Conservation (phyloP, 92 coral and sea anemone genomes). For the Porites divaricata region DNA sequence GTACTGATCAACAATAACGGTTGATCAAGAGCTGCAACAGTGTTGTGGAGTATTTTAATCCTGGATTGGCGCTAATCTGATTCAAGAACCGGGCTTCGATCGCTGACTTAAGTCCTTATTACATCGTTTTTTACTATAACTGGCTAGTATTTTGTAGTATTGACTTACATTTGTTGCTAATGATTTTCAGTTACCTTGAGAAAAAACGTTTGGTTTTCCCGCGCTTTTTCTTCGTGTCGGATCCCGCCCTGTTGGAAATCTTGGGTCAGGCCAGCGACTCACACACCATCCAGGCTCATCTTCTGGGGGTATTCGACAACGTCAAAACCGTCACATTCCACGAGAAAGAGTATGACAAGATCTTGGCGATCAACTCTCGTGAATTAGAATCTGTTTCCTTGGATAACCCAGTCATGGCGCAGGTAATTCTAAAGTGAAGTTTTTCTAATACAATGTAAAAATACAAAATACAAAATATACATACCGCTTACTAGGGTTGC, state of each 20-base stretch:
- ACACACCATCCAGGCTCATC: slow-evolving; percentile 98
- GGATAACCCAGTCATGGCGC: slow-evolving; percentile 96
- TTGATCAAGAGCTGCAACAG: too few relatives aligned
- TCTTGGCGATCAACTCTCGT: slow-evolving; percentile 88
- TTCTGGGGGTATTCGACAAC: slow-evolving; percentile 94
- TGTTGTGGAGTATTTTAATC: too few relatives aligned
- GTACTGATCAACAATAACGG: too few relatives aligned
- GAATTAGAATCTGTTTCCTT: slow-evolving; percentile 87
- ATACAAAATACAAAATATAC: not conserved
- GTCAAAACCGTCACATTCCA: slow-evolving; percentile 97
- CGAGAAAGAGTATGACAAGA: slow-evolving; percentile 97
- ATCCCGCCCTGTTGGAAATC: slow-evolving; percentile 97
- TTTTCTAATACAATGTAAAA: not conserved
- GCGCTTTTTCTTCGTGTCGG: slow-evolving; percentile 99
- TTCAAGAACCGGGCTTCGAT: too few relatives aligned
- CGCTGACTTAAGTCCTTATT: too few relatives aligned
- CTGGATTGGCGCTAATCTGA: too few relatives aligned
- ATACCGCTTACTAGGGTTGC: not conserved
- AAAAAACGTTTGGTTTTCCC: slow-evolving; percentile 99
- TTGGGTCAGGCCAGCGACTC: slow-evolving; percentile 99
- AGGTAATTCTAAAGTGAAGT: slow-evolving; percentile 51
- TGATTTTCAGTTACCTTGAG: slow-evolving; percentile 78
- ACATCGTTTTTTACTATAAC: too few relatives aligned
- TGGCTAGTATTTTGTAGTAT: too few relatives aligned
- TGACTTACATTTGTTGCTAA: not conserved